These are phyloP conservation scores for Brenthis daphne DNA, from an alignment of 2,888 invertebrate genomes.

Conservation along the genomic window DNA sequence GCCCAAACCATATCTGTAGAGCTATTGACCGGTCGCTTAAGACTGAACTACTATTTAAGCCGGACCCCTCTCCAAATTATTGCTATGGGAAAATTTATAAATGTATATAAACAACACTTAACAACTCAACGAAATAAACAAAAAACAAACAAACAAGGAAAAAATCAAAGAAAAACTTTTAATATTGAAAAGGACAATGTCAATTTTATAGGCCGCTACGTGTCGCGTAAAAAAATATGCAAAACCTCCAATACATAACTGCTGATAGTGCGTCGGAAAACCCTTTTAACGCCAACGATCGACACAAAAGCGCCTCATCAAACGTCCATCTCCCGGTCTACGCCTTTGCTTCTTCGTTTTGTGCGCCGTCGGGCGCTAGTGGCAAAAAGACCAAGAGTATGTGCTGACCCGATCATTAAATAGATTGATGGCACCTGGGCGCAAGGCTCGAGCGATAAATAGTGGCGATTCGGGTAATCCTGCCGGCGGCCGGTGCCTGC, in stretches of 20 bases:
- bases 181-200: conserved; percentile 34
- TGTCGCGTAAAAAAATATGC: conserved; percentile 48
- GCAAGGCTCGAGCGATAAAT: conserved; percentile 80
- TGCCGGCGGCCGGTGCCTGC: conserved; percentile 71
- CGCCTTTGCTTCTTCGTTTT: conserved; percentile 68
- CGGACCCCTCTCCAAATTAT: background rate
- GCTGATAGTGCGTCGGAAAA: conserved; percentile 67
- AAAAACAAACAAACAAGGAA: background rate
- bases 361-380: conserved; percentile 57
- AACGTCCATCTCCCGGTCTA: conserved; percentile 75
- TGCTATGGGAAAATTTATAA: background rate
- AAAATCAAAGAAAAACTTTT: background rate
- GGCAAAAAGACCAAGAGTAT: conserved; percentile 76
- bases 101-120: background rate
- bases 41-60: conserved; percentile 34
- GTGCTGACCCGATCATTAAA: conserved; percentile 83
- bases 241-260: conserved; percentile 46
- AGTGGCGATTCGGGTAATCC: conserved; percentile 82
- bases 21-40: conserved; percentile 56
- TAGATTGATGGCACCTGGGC: conserved; percentile 82
- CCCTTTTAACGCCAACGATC: conserved; percentile 72
- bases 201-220: conserved; percentile 44
- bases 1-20: conserved; percentile 49
- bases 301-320: conserved; percentile 81
- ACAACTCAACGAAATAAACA: background rate